Conservation (phyloP, 2,113 vertebrate genomes). For the Lagopus leucura region DNA sequence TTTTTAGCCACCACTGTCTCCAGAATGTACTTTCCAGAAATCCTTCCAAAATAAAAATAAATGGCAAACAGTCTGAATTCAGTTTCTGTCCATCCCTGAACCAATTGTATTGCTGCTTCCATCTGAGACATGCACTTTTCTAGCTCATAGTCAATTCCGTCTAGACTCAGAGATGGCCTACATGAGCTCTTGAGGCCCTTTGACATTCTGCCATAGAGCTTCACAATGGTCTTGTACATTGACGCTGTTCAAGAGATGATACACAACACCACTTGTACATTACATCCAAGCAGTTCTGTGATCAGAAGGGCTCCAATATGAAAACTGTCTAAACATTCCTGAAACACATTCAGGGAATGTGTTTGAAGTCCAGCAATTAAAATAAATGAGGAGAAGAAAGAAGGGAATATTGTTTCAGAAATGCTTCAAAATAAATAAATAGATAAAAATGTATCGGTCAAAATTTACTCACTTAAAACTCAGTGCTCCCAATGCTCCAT, state of each 20-base stretch:
- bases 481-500: not conserved
- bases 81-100: not conserved
- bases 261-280: not conserved
- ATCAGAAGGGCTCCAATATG: not conserved
- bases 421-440: not conserved
- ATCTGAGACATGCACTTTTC: not conserved
- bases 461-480: not conserved
- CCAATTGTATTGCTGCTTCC: not conserved
- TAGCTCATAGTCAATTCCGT: not conserved
- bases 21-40: not conserved
- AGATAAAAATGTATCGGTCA: no score
- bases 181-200: rapidly evolving
- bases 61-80: not conserved
- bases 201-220: not conserved
- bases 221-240: not conserved
- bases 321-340: not conserved
- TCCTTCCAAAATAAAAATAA: not conserved
- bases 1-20: not conserved
- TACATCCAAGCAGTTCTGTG: not conserved
- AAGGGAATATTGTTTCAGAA: not conserved
- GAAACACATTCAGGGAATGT: not conserved
- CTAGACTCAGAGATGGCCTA: not conserved
- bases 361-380: not conserved
- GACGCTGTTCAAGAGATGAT: not conserved
- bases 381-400: not conserved